Conservation (phyloP, 1,140 invertebrate species). For the Drosophila kurseongensis region DNA sequence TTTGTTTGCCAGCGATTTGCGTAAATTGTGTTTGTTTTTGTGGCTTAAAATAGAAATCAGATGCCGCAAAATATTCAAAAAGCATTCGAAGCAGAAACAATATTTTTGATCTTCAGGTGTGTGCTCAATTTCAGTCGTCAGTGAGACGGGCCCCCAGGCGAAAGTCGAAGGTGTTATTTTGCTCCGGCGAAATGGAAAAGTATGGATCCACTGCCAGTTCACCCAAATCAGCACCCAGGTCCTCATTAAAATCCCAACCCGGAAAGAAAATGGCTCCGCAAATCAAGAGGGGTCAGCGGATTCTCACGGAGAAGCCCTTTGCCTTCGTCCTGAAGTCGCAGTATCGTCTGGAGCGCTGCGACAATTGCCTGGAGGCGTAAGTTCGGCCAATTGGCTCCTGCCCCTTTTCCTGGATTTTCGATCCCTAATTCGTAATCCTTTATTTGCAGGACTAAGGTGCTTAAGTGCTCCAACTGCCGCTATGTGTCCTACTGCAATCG, state of each 20-base stretch:
- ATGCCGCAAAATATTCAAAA: conserved; percentile 70
- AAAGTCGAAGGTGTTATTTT: conserved; percentile 12
- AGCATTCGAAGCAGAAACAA: conserved; percentile 41
- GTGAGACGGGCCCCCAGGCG: conserved; percentile 51
- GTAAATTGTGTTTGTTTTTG: conserved; percentile 62
- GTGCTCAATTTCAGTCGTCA: conserved; percentile 36
- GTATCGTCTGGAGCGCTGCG: conserved; percentile 86
- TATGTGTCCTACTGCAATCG: conserved; percentile 92
- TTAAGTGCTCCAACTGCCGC: conserved; percentile 92
- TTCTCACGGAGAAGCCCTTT: conserved; percentile 87
- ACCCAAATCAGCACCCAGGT: neutral
- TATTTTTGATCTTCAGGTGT: conserved; percentile 66
- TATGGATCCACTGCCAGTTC: conserved; percentile 1
- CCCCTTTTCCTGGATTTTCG: no score
- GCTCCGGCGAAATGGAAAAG: neutral
- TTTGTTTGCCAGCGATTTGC: conserved; percentile 51
- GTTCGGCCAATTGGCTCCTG: conserved; percentile 11
- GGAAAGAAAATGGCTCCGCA: conserved; percentile 4
- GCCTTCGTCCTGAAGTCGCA: conserved; percentile 87
- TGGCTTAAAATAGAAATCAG: conserved; percentile 62
- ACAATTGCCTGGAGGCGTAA: conserved; percentile 88
- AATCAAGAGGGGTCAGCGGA: conserved; percentile 85
- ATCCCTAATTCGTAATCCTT: neutral
- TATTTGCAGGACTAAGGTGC: conserved; percentile 86
- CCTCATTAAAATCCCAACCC: neutral